Evolutionary conservation across 2,797 vertebrate species (phyloP).

Genomic region (Strix occidentalis): DNA sequence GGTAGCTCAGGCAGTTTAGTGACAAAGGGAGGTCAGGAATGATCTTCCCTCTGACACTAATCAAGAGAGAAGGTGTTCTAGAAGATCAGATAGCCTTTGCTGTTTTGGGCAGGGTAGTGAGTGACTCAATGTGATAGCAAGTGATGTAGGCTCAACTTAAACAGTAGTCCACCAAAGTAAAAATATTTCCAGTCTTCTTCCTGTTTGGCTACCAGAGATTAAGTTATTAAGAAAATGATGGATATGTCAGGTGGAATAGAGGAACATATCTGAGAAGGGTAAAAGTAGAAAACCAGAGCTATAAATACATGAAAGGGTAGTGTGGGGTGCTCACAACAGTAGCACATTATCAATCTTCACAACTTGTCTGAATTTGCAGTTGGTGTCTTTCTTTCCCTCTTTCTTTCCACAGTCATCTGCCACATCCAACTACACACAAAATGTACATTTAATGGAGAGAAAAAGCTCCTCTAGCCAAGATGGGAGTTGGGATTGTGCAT

Average conservation of each 20-base stretch:
- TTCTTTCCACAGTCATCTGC: background rate
- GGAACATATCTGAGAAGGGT: background rate
- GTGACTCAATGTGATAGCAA: background rate
- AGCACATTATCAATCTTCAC: background rate
- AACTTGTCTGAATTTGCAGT: background rate
- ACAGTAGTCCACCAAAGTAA: fast-evolving
- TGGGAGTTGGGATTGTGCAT: background rate
- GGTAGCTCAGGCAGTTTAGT: background rate
- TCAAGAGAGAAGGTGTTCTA: background rate
- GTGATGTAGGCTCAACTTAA: background rate
- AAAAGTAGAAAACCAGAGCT: background rate
- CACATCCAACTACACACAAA: background rate
- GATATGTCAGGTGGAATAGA: background rate
- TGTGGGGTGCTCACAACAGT: background rate
- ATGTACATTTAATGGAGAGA: background rate
- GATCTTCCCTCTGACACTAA: background rate
- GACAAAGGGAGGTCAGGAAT: background rate
- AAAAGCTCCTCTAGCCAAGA: background rate
- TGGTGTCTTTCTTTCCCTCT: background rate
- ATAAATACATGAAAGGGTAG: background rate
- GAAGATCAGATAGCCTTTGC: background rate
- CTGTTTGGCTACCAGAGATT: background rate
- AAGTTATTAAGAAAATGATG: background rate
- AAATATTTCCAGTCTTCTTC: background rate
- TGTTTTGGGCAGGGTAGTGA: background rate